A percentile compares a stretch with the other conserved stretches of the same genome.
Evolutionary conservation across 2,797 vertebrate genomes (phyloP).

Genomic region (Alca torda): DNA sequence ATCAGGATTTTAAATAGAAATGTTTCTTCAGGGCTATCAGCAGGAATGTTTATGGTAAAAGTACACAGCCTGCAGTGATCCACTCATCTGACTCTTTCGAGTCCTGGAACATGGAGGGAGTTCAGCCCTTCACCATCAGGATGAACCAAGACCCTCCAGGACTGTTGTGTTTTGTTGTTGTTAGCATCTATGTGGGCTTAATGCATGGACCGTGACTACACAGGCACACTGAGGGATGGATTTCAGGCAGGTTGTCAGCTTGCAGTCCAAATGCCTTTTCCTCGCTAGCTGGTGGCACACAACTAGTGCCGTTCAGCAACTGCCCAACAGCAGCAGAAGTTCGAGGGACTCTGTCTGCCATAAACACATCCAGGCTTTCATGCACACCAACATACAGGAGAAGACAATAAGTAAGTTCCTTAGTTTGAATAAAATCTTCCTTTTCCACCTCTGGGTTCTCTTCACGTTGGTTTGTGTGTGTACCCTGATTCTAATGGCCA

Average conservation of each 20-base stretch:
- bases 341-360: not conserved
- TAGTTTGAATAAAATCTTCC: not conserved
- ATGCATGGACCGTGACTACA: not conserved
- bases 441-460: not conserved
- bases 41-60: not conserved
- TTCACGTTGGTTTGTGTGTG: not conserved
- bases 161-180: rapidly evolving
- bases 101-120: not conserved
- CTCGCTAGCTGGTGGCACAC: not conserved
- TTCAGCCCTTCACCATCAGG: not conserved
- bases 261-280: not conserved
- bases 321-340: not conserved
- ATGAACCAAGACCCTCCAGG: not conserved
- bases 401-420: not conserved
- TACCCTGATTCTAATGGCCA: not conserved
- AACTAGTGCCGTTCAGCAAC: not conserved
- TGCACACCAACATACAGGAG: not conserved
- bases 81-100: not conserved
- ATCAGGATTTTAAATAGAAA: not conserved
- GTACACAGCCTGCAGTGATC: too few relatives aligned
- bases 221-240: not conserved
- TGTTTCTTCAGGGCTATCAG: not conserved
- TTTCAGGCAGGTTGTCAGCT: not conserved
- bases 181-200: not conserved
- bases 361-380: not conserved